These are phyloP conservation scores for Dryomyza anilis DNA, from an alignment of 2,888 invertebrate species.

Conservation along the genomic window DNA sequence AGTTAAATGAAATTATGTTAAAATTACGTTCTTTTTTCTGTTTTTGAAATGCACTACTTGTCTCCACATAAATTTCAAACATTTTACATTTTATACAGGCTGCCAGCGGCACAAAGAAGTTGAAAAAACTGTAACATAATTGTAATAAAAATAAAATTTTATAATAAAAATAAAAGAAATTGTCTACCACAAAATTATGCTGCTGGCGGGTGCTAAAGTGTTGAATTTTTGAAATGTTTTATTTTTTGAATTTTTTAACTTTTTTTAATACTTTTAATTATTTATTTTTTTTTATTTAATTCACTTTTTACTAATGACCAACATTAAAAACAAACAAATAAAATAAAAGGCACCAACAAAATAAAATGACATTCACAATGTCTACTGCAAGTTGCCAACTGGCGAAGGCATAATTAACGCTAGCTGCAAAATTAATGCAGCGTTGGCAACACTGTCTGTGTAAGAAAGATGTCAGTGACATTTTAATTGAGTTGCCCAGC, in stretches of 20 bases:
- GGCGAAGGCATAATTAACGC: background rate
- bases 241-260: too few relatives aligned
- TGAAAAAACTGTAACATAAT: too few relatives aligned
- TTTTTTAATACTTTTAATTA: too few relatives aligned
- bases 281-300: too few relatives aligned
- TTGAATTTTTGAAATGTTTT: too few relatives aligned
- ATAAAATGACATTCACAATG: background rate
- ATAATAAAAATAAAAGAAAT: too few relatives aligned
- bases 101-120: conserved; percentile 13
- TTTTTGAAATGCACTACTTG: too few relatives aligned
- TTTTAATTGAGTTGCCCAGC: conserved; percentile 8
- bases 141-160: too few relatives aligned
- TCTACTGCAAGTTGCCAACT: background rate
- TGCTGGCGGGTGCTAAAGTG: too few relatives aligned
- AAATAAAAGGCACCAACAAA: background rate
- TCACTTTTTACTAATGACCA: too few relatives aligned
- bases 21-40: background rate
- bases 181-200: too few relatives aligned
- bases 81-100: conserved; percentile 17
- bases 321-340: background rate
- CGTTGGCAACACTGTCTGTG: background rate
- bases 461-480: background rate
- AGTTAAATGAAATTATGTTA: conserved; percentile 1
- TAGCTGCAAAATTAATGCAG: conserved; percentile 3
- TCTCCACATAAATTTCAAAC: conserved; percentile 4